A percentile compares a stretch with the other conserved stretches of the same genome.
Evolutionary conservation across 1,140 invertebrate genomes (phyloP).

Genomic region (Drosophila ficusphila): DNA sequence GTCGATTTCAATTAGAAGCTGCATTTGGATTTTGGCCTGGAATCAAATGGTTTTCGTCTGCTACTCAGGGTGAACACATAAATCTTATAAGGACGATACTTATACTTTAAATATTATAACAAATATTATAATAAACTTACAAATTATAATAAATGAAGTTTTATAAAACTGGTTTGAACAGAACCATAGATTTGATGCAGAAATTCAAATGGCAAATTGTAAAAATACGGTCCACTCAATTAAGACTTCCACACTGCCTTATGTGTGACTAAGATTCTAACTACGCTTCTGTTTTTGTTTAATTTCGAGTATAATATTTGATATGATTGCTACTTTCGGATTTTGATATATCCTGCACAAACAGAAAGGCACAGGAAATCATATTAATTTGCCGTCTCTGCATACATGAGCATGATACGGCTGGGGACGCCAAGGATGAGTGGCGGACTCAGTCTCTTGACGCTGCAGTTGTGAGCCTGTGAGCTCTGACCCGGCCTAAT

Average conservation of each 20-base stretch:
- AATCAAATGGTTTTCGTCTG: slow-evolving; percentile 31
- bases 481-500: slow-evolving; percentile 64
- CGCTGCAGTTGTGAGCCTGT: slow-evolving; percentile 4
- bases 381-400: slow-evolving; percentile 28
- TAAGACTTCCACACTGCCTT: not conserved
- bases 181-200: too few relatives aligned
- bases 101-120: not conserved
- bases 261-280: slow-evolving; percentile 44
- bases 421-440: slow-evolving; percentile 20
- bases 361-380: slow-evolving; percentile 33
- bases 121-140: not conserved
- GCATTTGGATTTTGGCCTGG: slow-evolving; percentile 32
- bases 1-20: slow-evolving; percentile 59
- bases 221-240: not conserved
- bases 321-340: slow-evolving; percentile 64
- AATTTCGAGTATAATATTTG: slow-evolving; percentile 68
- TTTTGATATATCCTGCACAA: slow-evolving; percentile 53
- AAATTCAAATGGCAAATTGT: too few relatives aligned
- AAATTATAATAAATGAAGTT: too few relatives aligned
- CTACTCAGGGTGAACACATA: not conserved
- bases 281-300: slow-evolving; percentile 60
- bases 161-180: too few relatives aligned
- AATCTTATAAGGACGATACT: too few relatives aligned
- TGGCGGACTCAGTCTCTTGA: slow-evolving; percentile 6
- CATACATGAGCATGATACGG: slow-evolving; percentile 6